These are phyloP conservation scores for Dinomys branickii DNA, from an alignment of 2,113 vertebrate genomes.

Conservation along the genomic window DNA sequence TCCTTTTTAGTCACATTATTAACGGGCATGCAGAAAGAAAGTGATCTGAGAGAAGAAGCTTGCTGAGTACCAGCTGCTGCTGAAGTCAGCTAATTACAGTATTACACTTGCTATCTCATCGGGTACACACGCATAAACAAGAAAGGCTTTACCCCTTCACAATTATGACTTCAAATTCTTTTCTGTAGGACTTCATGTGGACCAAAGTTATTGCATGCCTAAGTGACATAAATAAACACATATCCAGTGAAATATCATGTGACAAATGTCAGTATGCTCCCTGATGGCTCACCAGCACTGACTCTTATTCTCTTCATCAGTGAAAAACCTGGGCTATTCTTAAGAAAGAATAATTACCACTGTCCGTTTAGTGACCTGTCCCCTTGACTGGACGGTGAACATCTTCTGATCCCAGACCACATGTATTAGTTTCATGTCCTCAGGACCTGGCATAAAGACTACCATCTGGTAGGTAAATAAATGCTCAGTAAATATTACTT, in stretches of 20 bases:
- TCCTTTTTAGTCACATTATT: slow-evolving; percentile 85
- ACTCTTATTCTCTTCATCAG: not conserved
- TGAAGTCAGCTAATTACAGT: slow-evolving; percentile 72
- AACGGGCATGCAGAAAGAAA: slow-evolving; percentile 77
- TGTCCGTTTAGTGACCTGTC: not conserved
- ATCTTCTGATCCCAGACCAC: not conserved
- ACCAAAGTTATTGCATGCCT: not conserved
- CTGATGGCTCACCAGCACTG: not conserved
- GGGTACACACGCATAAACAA: slow-evolving; percentile 30
- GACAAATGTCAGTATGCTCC: not conserved
- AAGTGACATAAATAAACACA: not conserved
- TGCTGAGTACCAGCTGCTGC: slow-evolving; percentile 82
- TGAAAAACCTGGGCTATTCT: not conserved
- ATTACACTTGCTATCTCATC: slow-evolving; percentile 52
- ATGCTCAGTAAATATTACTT: not conserved
- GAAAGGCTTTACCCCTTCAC: not conserved
- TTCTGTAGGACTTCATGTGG: slow-evolving; percentile 17
- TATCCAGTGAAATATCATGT: slow-evolving; percentile 22
- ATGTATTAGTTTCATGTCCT: not conserved
- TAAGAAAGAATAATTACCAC: not conserved
- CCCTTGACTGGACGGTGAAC: not conserved
- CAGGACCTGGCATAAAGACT: not conserved
- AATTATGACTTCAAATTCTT: slow-evolving; percentile 41
- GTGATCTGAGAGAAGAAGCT: slow-evolving; percentile 78
- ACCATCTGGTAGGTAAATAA: not conserved